Conservation (phyloP, 1,140 invertebrate genomes). For the Hylyphantes graminicola region DNA sequence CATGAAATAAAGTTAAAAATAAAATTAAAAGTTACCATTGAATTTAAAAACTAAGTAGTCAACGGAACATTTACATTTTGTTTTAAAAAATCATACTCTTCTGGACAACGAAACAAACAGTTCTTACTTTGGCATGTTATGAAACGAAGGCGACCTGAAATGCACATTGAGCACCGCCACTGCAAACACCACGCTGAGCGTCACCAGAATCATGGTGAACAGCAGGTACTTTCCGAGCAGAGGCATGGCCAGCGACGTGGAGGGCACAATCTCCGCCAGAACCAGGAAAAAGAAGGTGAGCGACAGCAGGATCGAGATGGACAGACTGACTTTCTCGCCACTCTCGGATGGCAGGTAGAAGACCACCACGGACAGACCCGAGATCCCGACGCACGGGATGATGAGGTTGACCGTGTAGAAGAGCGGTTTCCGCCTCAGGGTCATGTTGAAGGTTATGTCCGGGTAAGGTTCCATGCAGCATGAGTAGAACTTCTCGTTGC, state of each 20-base stretch:
- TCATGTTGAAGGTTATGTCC: slow-evolving; percentile 98
- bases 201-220: slow-evolving; percentile 99
- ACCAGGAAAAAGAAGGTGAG: slow-evolving; percentile 98
- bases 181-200: slow-evolving; percentile 95
- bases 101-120: no score
- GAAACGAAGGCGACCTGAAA: slow-evolving; percentile 97
- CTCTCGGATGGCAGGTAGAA: slow-evolving; percentile 98
- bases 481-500: slow-evolving; percentile 89
- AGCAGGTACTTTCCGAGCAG: slow-evolving; percentile 94
- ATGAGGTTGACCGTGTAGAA: slow-evolving; percentile 98
- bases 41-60: no score
- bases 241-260: slow-evolving; percentile 96
- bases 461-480: slow-evolving; percentile 84
- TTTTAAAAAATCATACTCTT: no score
- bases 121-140: slow-evolving; percentile 77
- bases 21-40: no score
- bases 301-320: slow-evolving; percentile 97
- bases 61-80: no score
- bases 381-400: slow-evolving; percentile 94
- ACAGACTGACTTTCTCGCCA: slow-evolving; percentile 95
- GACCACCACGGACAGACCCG: slow-evolving; percentile 95
- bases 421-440: slow-evolving; percentile 91
- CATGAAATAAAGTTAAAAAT: no score
- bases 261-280: slow-evolving; percentile 95
- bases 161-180: slow-evolving; percentile 98